These are phyloP conservation scores for Channa argus DNA, from an alignment of 2,113 vertebrate species.

Conservation along the genomic window DNA sequence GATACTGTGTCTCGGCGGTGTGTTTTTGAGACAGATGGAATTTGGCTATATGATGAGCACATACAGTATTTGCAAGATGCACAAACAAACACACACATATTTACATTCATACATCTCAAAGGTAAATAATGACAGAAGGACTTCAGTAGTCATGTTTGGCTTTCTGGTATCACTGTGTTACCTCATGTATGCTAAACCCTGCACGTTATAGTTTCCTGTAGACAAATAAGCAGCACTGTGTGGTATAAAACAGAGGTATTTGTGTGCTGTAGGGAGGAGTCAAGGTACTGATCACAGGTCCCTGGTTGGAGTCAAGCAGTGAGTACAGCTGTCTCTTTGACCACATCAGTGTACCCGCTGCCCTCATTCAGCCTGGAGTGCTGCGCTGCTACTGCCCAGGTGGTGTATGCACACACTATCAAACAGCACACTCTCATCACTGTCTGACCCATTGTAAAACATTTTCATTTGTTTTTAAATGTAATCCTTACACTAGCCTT, in stretches of 20 bases:
- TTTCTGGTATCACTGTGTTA: background rate
- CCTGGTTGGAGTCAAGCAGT: constrained; percentile 96
- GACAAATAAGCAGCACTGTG: background rate
- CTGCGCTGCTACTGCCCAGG: constrained; percentile 99
- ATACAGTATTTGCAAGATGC: background rate
- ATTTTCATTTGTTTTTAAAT: constrained; percentile 2
- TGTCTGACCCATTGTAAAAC: background rate
- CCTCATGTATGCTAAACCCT: background rate
- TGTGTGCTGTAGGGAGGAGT: constrained; percentile 90
- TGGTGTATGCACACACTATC: constrained; percentile 65
- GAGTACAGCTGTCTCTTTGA: constrained; percentile 99
- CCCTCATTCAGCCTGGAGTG: constrained; percentile 97
- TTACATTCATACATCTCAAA: background rate
- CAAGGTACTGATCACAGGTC: constrained; percentile 98
- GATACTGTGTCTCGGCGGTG: constrained; percentile 5
- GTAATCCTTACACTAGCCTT: background rate
- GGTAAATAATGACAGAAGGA: background rate
- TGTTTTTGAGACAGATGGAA: constrained; percentile 6
- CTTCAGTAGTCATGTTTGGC: background rate
- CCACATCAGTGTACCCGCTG: constrained; percentile 97
- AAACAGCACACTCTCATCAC: background rate
- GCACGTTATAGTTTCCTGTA: background rate
- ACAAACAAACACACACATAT: background rate
- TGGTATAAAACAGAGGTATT: constrained; percentile 19
- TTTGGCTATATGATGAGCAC: background rate